phyloP scores from a whole-genome alignment of 2,888 invertebrate species.

The Eueremaeus valkanovi region DNA sequence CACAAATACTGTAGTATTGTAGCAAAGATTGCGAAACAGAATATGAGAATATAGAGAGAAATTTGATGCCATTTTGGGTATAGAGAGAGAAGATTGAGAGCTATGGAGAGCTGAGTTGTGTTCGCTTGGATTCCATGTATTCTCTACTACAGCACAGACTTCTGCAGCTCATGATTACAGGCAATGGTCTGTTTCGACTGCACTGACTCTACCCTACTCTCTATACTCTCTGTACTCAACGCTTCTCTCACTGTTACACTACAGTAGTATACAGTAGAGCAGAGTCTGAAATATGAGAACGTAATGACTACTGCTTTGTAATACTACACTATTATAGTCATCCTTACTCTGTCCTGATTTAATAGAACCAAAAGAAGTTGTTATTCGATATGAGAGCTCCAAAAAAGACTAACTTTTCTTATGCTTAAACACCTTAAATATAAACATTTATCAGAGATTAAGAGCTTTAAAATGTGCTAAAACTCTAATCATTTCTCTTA shows the following conservation, averaged over 20 bases:
- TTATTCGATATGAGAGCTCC: slow-evolving; percentile 4
- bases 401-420: slow-evolving; percentile 35
- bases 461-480: neutral
- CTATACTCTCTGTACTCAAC: no score
- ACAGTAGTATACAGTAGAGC: no score
- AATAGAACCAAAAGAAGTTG: slow-evolving; percentile 26
- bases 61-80: slow-evolving; percentile 23
- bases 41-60: slow-evolving; percentile 26
- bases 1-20: neutral
- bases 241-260: no score
- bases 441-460: slow-evolving; percentile 22
- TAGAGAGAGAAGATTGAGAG: neutral
- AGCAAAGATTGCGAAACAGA: slow-evolving; percentile 27
- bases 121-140: neutral
- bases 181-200: slow-evolving; percentile 10
- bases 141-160: neutral
- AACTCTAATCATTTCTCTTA: slow-evolving; percentile 3
- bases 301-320: slow-evolving; percentile 32
- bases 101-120: neutral
- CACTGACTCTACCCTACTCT: no score
- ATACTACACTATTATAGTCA: slow-evolving; percentile 33
- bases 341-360: slow-evolving; percentile 30
- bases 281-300: slow-evolving; percentile 8
- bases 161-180: neutral
- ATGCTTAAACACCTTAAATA: slow-evolving; percentile 35